Evolutionary conservation across 2,797 vertebrate genomes (phyloP), one percentile per base, ranked within the genome.

Genomic region (Petrocephalus schoutedeni): DNA sequence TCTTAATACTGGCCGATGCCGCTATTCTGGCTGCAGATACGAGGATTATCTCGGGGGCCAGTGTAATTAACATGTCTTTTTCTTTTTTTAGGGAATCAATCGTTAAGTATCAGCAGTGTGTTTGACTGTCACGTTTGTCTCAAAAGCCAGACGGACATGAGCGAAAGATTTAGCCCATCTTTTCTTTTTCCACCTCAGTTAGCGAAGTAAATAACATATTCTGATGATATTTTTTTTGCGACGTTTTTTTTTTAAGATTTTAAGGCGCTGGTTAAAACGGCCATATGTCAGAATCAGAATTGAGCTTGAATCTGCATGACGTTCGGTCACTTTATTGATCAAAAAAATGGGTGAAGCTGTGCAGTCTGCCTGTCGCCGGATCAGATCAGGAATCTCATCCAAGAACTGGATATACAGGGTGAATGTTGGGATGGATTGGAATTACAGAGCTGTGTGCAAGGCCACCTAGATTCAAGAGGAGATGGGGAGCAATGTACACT

Each of bases 101-200:
- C 53, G 7, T 84, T 51, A 84, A 49, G 36, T 49, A 41, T 80
- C 41, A 80, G 32, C 41, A 41, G 49, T 54, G 54, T 51, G 83
- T 23, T 51, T 56, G 23, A 85, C 12, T 85, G 45, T 21, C 12
- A 32, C 83, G 57, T 54, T 56, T 56, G 53, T 57, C 9, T 56
- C 51, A 85, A 54, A 32, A 28, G 21, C 4, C 83, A 85, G 12
- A 54, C 3, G 12, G 51, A 32, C 23, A 16, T 57, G 49, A 85
- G 83, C 57, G 23, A n/a, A 54, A 53, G 83, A 85, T 85, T 85
- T 85, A 56, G 19, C 23, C 19, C 83, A 54, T 85, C 49, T 85
- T 53, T 54, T 53, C 12, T 21, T 85, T 53, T 57, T 53, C 23
- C 53, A 85, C n/a, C 7, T 21, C 53, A 85, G 57, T 32, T 57